A percentile compares a stretch with the other conserved stretches of the same genome.
Conservation (phyloP, 2,888 invertebrate species). For the Harpalus rubripes region DNA sequence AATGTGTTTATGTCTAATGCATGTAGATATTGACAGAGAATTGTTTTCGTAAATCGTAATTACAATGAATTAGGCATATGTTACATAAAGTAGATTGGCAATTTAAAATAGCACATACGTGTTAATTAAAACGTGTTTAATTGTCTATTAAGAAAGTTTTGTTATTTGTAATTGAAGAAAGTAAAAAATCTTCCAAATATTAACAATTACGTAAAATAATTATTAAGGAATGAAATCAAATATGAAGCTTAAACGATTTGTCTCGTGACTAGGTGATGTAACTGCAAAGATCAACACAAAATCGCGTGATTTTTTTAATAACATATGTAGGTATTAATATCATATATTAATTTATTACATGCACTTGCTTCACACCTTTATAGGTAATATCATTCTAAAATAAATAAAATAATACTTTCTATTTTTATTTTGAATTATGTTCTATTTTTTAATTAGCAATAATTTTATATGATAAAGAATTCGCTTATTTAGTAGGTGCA, state of each 20-base stretch:
- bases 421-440: background rate
- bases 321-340: background rate
- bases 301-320: conserved; percentile 33
- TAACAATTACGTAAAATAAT: conserved; percentile 29
- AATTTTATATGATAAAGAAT: no score
- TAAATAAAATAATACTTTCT: background rate
- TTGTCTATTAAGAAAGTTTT: conserved; percentile 44
- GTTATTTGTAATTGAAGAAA: conserved; percentile 41
- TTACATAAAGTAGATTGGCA: conserved; percentile 31
- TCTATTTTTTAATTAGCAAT: background rate
- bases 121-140: conserved; percentile 47
- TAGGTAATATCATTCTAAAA: background rate
- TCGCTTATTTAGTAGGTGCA: no score
- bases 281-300: conserved; percentile 4
- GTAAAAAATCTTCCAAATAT: conserved; percentile 37
- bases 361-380: background rate
- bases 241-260: conserved; percentile 48
- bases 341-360: background rate
- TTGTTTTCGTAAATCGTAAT: conserved; percentile 46
- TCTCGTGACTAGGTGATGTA: conserved; percentile 43
- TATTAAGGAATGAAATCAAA: conserved; percentile 41
- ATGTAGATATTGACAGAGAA: conserved; percentile 17
- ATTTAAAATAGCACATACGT: conserved; percentile 49
- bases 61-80: conserved; percentile 25
- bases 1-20: conserved; percentile 22